phyloP scores from a whole-genome alignment of 2,888 invertebrate species.

The Bembecia ichneumoniformis region DNA sequence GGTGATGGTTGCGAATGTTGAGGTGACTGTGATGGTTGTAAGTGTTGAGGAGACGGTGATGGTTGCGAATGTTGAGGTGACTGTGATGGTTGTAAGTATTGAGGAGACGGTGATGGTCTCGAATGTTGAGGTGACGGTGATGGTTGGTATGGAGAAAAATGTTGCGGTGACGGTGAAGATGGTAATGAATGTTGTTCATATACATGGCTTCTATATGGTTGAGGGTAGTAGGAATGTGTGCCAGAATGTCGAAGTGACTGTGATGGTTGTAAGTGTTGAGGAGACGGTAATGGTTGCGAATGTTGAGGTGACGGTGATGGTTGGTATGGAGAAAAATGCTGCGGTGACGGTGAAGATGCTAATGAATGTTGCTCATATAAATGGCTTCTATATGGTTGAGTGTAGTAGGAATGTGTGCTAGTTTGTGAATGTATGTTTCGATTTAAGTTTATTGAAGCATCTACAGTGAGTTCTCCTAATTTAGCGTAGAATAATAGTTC shows the following conservation, averaged over 20 bases:
- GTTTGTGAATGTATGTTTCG: too few relatives aligned
- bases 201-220: neutral
- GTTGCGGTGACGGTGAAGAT: neutral
- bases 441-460: too few relatives aligned
- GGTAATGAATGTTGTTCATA: neutral
- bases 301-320: neutral
- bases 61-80: too few relatives aligned
- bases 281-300: neutral
- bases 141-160: neutral
- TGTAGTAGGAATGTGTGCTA: too few relatives aligned
- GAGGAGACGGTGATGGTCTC: neutral
- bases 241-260: too few relatives aligned
- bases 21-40: too few relatives aligned
- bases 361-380: too few relatives aligned
- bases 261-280: neutral
- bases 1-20: neutral
- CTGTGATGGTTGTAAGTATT: too few relatives aligned
- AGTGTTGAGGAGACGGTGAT: neutral
- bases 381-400: too few relatives aligned
- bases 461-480: too few relatives aligned
- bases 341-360: too few relatives aligned
- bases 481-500: constrained; percentile 8
- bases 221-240: neutral
- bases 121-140: neutral
- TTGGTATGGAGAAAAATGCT: neutral